A percentile compares a stretch with the other conserved stretches of the same genome.
Evolutionary conservation across 2,888 invertebrate genomes (phyloP).

Genomic region (Catocala nupta): DNA sequence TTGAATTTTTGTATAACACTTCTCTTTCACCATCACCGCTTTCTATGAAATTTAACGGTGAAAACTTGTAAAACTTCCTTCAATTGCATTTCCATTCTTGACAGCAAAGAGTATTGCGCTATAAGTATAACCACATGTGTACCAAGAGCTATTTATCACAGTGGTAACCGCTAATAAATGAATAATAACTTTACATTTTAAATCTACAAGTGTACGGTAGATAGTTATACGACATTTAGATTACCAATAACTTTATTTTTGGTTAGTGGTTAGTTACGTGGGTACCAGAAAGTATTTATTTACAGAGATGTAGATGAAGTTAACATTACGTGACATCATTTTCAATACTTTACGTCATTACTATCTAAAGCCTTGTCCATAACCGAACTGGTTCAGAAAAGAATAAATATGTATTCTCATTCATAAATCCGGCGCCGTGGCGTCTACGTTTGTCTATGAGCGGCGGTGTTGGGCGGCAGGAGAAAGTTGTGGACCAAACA

Average conservation of each 20-base stretch:
- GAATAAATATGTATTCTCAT: constrained; percentile 62
- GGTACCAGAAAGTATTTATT: no score
- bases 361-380: constrained; percentile 14
- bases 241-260: no score
- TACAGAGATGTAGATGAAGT: no score
- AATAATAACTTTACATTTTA: no score
- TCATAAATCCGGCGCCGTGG: constrained; percentile 71
- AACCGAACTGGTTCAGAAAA: constrained; percentile 35
- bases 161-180: no score
- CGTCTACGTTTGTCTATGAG: constrained; percentile 61
- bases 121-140: background rate
- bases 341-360: background rate
- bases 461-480: constrained; percentile 35
- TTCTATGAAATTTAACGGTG: constrained; percentile 39
- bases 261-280: no score
- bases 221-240: no score
- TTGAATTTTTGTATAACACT: constrained; percentile 24
- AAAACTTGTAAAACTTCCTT: constrained; percentile 19
- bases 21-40: constrained; percentile 22
- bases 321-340: background rate
- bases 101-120: constrained; percentile 3
- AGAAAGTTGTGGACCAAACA: constrained; percentile 58
- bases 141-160: background rate
- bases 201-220: no score
- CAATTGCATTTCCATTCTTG: constrained; percentile 19